A percentile compares a stretch with the other conserved stretches of the same genome.
phyloP scores from a whole-genome alignment of 1,140 invertebrate genomes.

The Probaryconus sp. region DNA sequence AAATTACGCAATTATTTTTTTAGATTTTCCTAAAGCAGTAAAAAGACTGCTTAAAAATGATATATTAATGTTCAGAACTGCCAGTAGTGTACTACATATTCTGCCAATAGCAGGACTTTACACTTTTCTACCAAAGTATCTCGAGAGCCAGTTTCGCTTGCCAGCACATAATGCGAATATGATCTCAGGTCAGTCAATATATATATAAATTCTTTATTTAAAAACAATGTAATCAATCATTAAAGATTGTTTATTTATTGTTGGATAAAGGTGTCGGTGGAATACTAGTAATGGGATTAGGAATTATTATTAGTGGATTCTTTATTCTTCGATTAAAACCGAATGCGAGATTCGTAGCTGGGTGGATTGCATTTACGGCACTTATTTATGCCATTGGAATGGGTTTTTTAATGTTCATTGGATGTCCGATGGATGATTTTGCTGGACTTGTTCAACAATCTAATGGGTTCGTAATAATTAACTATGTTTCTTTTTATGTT shows the following conservation, averaged over 20 bases:
- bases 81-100: constrained; percentile 92
- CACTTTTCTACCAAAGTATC: constrained; percentile 95
- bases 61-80: constrained; percentile 92
- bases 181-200: constrained; percentile 89
- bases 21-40: constrained; percentile 93
- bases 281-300: constrained; percentile 94
- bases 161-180: constrained; percentile 93
- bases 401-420: constrained; percentile 92
- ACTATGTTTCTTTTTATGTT: neutral
- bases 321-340: constrained; percentile 91
- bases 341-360: constrained; percentile 90
- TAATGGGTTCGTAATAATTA: constrained; percentile 69
- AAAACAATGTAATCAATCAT: no score
- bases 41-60: constrained; percentile 92
- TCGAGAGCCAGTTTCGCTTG: constrained; percentile 93
- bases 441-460: constrained; percentile 81
- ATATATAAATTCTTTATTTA: no score
- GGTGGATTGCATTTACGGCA: constrained; percentile 93
- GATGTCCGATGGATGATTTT: constrained; percentile 90
- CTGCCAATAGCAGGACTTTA: constrained; percentile 94
- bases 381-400: constrained; percentile 92
- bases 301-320: constrained; percentile 91
- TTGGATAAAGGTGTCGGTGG: constrained; percentile 91
- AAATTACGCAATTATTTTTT: no score
- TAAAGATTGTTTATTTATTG: no score